Conservation (phyloP, 2,113 vertebrate species). For the Pedetes capensis region DNA sequence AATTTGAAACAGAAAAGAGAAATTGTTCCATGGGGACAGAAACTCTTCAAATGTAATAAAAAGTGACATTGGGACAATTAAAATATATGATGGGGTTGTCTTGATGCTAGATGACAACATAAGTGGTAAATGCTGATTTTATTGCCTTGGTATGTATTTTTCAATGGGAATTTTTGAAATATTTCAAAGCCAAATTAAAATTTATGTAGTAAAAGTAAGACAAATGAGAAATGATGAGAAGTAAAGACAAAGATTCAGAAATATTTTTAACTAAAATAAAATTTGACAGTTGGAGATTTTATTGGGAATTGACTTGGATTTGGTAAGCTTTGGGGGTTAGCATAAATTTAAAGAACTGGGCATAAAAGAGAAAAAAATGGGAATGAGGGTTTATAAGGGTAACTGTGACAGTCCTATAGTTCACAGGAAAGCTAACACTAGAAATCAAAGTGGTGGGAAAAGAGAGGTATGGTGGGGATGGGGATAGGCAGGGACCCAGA, state of each 20-base stretch:
- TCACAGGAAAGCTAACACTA: not conserved
- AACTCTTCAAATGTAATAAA: not conserved
- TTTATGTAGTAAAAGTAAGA: slow-evolving; percentile 16
- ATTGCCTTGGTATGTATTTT: slow-evolving; percentile 39
- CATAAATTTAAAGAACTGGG: not conserved
- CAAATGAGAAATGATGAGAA: slow-evolving; percentile 9
- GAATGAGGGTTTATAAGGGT: not conserved
- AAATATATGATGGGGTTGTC: not conserved
- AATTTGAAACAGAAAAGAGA: slow-evolving; percentile 3
- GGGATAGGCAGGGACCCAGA: not conserved
- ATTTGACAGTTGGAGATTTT: not conserved
- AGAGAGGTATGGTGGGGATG: not conserved
- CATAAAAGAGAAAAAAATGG: not conserved
- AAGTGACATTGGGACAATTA: not conserved
- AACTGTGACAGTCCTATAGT: not conserved
- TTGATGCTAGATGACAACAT: not conserved
- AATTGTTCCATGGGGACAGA: not conserved
- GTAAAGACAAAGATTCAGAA: not conserved
- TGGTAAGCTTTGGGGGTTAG: slow-evolving; percentile 5
- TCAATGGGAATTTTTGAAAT: slow-evolving; percentile 40
- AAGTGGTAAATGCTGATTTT: slow-evolving; percentile 19
- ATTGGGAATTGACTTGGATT: not conserved
- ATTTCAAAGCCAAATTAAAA: slow-evolving; percentile 25
- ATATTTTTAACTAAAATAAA: slow-evolving; percentile 29
- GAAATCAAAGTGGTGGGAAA: not conserved